Conservation (phyloP, 2,888 invertebrate genomes). For the Conchocele bisecta region DNA sequence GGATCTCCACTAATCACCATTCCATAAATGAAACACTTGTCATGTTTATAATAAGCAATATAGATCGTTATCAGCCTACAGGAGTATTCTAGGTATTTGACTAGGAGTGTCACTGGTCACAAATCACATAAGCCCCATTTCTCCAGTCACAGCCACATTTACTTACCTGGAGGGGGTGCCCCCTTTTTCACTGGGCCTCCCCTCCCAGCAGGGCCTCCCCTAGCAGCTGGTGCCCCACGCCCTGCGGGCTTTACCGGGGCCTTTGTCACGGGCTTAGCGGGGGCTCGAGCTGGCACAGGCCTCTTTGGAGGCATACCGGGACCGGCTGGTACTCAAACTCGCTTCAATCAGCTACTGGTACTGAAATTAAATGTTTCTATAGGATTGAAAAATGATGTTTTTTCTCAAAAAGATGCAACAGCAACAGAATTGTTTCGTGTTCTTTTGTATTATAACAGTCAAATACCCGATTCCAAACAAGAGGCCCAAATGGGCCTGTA, state of each 20-base stretch:
- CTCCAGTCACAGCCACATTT: too few species aligned
- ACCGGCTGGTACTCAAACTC: too few species aligned
- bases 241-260: conserved; percentile 49
- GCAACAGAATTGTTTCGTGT: neutral
- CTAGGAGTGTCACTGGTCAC: too few species aligned
- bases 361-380: too few species aligned
- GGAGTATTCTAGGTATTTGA: too few species aligned
- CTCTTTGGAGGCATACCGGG: conserved; percentile 68
- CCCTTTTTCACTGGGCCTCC: conserved; percentile 56
- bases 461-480: neutral
- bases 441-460: neutral
- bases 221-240: conserved; percentile 36
- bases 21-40: too few species aligned
- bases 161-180: conserved; percentile 42
- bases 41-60: too few species aligned
- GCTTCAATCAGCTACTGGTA: too few species aligned
- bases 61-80: too few species aligned
- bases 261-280: conserved; percentile 40
- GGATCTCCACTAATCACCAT: too few species aligned
- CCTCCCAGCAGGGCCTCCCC: conserved; percentile 44
- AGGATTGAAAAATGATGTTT: neutral
- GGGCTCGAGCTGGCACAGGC: conserved; percentile 58
- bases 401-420: neutral
- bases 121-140: too few species aligned
- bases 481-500: too few species aligned